Evolutionary conservation across 1,140 invertebrate species (phyloP), one percentile per base, ranked within the genome.

Genomic region (Orchesella cincta): DNA sequence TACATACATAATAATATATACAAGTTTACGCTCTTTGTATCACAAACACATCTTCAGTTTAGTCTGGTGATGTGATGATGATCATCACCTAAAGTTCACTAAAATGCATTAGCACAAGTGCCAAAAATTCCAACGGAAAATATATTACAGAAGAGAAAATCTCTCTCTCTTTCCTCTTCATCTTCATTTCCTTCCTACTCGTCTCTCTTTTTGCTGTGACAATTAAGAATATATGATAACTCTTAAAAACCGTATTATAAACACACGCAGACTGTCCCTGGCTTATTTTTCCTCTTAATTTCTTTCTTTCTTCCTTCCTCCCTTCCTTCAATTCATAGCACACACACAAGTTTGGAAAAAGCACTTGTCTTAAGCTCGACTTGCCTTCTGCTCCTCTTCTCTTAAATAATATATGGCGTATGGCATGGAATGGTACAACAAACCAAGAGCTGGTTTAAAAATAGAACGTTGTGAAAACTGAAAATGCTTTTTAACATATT

Each of bases 31-130:
- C 14, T 67, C 62, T 67, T 62, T 12, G 12, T 33, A 31, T 67
- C 62, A 67, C 62, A 12, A 23, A 57, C 54, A 57, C 14, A 57
- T 57, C 8, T 18, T 57, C 14, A 57, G 14, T n/a, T n/a, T n/a
- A n/a, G n/a, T n/a, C n/a, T n/a, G 54, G 23, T 8, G 14, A 57
- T 57, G n/a, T n/a, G 54, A 57, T 57, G 54, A 57, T 57, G 8
- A 57, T n/a, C 54, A 57, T 67, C 62, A 14, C 26, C 54, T 62
- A 67, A 67, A 67, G 62, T 67, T 67, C 62, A 67, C 62, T 67
- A 67, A 67, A 67, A 67, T 67, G 62, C 62, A 67, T 67, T 67
- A 67, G 62, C 62, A 67, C 62, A 67, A 67, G 62, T 67, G 62
- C 62, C 62, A 67, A 67, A 67, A 67, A 67, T 67, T 67, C 62